Conservation (phyloP, 2,113 vertebrate genomes). For the Phaethon lepturus region DNA sequence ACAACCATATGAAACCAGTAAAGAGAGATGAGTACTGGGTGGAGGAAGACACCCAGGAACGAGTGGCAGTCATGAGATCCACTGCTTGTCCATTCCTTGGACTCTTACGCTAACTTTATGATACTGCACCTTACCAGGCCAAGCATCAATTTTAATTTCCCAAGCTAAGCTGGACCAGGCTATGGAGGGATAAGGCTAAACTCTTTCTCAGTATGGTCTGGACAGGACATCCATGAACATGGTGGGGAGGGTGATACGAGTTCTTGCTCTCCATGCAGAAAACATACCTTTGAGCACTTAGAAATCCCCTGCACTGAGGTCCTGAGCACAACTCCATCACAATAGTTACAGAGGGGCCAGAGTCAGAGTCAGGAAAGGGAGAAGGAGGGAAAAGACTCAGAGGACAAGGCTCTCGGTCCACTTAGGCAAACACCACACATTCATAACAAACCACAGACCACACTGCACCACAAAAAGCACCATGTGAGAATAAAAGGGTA, state of each 20-base stretch:
- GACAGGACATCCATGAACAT: no score
- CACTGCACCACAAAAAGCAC: not conserved
- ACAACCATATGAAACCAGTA: not conserved
- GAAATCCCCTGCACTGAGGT: not conserved
- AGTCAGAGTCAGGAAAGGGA: not conserved
- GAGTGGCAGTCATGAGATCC: not conserved
- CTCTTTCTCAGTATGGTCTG: not conserved
- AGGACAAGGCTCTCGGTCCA: not conserved
- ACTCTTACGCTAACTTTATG: not conserved
- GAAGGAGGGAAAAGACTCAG: not conserved
- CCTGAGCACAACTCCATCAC: accelerated
- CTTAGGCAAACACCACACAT: not conserved
- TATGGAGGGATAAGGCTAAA: not conserved
- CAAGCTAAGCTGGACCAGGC: not conserved
- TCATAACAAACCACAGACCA: not conserved
- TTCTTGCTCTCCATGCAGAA: not conserved
- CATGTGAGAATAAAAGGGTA: not conserved
- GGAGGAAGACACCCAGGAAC: not conserved
- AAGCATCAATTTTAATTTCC: not conserved
- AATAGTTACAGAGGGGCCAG: no score
- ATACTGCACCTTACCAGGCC: not conserved
- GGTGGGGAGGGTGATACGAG: accelerated
- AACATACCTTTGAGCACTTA: not conserved
- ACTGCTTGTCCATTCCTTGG: not conserved
- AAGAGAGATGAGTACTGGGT: not conserved